Evolutionary conservation across 2,888 invertebrate genomes (phyloP).

Genomic region (Mechanitis messenoides): DNA sequence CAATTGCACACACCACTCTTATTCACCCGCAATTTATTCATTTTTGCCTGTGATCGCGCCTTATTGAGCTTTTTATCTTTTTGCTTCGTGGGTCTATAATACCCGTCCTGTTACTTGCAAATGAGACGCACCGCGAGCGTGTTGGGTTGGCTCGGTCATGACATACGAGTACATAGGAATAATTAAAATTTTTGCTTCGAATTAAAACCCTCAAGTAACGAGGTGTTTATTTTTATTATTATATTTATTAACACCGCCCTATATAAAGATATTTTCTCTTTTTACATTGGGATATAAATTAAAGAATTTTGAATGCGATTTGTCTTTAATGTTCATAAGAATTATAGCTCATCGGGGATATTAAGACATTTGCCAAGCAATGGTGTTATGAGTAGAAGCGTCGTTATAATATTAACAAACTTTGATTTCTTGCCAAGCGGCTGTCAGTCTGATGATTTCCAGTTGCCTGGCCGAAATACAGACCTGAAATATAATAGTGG

Average conservation of each 20-base stretch:
- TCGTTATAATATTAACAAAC: constrained; percentile 68
- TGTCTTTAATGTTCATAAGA: constrained; percentile 56
- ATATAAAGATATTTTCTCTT: constrained; percentile 16
- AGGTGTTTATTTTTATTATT: background rate
- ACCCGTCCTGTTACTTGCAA: constrained; percentile 74
- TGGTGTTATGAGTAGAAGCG: constrained; percentile 65
- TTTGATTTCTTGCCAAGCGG: constrained; percentile 64
- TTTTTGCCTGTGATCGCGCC: constrained; percentile 76
- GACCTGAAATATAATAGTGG: constrained; percentile 44
- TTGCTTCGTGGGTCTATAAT: constrained; percentile 74
- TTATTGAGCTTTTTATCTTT: constrained; percentile 75
- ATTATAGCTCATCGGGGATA: constrained; percentile 57
- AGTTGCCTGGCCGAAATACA: constrained; percentile 43
- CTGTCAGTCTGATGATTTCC: constrained; percentile 46
- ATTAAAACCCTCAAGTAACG: constrained; percentile 23
- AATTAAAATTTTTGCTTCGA: constrained; percentile 59
- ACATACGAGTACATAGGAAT: constrained; percentile 53
- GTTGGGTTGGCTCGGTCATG: constrained; percentile 63
- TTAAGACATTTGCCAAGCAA: constrained; percentile 59
- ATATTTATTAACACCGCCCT: constrained; percentile 14
- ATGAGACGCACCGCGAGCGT: constrained; percentile 70
- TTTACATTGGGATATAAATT: constrained; percentile 35
- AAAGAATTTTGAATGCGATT: constrained; percentile 43
- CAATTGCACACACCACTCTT: constrained; percentile 75
- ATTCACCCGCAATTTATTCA: constrained; percentile 76